These are phyloP conservation scores for Julus scanicus DNA, from an alignment of 2,888 invertebrate species.

Conservation along the genomic window DNA sequence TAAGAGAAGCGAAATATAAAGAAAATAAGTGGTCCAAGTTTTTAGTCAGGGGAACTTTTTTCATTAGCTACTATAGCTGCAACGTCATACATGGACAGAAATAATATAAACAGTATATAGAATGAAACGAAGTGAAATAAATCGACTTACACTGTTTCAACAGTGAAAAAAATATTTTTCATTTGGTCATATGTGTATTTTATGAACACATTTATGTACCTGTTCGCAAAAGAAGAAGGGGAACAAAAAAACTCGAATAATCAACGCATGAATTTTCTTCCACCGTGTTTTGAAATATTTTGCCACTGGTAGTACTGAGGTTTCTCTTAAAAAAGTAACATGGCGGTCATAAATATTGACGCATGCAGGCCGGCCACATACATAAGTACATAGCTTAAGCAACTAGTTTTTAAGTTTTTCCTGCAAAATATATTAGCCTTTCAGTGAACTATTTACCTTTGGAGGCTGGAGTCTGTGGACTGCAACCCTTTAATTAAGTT, in stretches of 20 bases:
- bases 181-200: background rate
- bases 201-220: background rate
- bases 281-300: background rate
- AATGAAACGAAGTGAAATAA: no score
- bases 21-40: no score
- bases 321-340: background rate
- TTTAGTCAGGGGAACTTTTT: no score
- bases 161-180: background rate
- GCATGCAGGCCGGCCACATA: background rate
- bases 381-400: background rate
- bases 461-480: constrained; percentile 31
- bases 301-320: background rate
- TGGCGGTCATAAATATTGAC: background rate
- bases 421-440: constrained; percentile 35
- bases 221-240: background rate
- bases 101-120: no score
- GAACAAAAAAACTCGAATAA: background rate
- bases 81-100: no score
- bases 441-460: constrained; percentile 47
- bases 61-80: no score
- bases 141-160: no score
- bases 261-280: background rate
- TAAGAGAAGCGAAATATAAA: no score
- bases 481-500: constrained; percentile 47
- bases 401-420: constrained; percentile 23